Evolutionary conservation across 2,888 invertebrate genomes (phyloP), one percentile per base, ranked within the genome.

Genomic region (Melolontha melolontha): DNA sequence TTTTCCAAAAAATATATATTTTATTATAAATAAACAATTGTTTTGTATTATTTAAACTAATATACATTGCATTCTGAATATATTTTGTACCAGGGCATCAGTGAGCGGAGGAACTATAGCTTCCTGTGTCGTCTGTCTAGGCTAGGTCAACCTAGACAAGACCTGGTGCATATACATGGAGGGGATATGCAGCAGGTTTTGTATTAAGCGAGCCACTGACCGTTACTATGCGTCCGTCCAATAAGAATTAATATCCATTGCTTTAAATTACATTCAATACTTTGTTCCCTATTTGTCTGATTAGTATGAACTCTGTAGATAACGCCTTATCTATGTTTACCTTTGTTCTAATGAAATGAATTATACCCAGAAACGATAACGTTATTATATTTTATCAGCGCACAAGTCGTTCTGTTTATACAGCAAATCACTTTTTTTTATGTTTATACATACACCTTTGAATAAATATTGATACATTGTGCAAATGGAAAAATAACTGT

Each of bases 21-120:
- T 76, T 77, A 80, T 81, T 81, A 80, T 81, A 81, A 81, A 81
- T 79, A 81, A 81, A 79, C 77, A 76, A 76, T 75, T 74, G 77
- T 78, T 80, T 80, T 80, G 78, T 81, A 78, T 81, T 82, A 82
- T 82, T 82, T 82, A 82, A 82, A 82, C 81, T 81, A 82, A 81
- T 82, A 79, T 78, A 79, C 78, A 83, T 82, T 83, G 82, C 82
- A 82, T 82, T 82, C 80, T 79, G 81, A 82, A 82, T 83, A 83
- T 82, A 82, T 82, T 82, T 82, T 77, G 66, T 69, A 79, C 71
- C 78, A 82, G 83, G 83, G 76, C 69, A 66, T 63, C 81, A 83
- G 78, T 62, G 76, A 16, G 5, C 22, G 39, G 62, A 62, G 73
- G 74, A 76, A 77, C 76, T 76, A 62, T n/a, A 16, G 62, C 41